A percentile compares a stretch with the other conserved stretches of the same genome.
Evolutionary conservation across 2,797 vertebrate species (phyloP).

Genomic region (Lagocephalus sceleratus): DNA sequence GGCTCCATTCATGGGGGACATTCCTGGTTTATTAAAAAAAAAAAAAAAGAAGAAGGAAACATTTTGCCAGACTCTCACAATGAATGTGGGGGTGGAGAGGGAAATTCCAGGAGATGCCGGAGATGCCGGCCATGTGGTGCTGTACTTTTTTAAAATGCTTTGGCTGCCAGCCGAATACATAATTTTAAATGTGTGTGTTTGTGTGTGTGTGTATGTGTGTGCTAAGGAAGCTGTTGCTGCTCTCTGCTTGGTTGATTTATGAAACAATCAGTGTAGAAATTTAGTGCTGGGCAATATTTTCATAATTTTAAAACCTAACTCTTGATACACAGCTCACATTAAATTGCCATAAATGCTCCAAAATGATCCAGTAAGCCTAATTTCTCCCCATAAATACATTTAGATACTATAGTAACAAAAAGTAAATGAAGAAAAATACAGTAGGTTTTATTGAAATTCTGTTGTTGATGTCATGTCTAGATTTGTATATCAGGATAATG

Average conservation of each 20-base stretch:
- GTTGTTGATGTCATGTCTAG: too few relatives aligned
- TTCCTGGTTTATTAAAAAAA: slow-evolving; percentile 10
- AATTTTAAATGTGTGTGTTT: background rate
- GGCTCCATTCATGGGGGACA: background rate
- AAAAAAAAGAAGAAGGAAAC: background rate
- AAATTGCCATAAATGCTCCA: too few relatives aligned
- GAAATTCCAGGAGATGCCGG: slow-evolving; percentile 8
- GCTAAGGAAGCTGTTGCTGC: background rate
- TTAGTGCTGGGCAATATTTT: too few relatives aligned
- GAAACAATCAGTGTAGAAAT: background rate
- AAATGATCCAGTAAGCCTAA: too few relatives aligned
- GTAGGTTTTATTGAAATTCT: too few relatives aligned
- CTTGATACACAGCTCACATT: background rate
- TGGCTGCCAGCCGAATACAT: slow-evolving; percentile 11
- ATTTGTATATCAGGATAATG: too few relatives aligned
- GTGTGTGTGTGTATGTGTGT: background rate
- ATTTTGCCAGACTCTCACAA: slow-evolving; percentile 15
- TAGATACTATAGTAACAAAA: too few relatives aligned
- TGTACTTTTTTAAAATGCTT: slow-evolving; percentile 14
- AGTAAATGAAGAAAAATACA: too few relatives aligned
- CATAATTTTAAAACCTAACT: background rate
- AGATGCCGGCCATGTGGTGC: slow-evolving; percentile 3
- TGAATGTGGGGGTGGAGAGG: slow-evolving; percentile 3
- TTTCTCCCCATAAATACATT: too few relatives aligned
- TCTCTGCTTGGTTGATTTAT: slow-evolving; percentile 4